Conservation (phyloP, 2,113 vertebrate species). For the Ahaetulla prasina region DNA sequence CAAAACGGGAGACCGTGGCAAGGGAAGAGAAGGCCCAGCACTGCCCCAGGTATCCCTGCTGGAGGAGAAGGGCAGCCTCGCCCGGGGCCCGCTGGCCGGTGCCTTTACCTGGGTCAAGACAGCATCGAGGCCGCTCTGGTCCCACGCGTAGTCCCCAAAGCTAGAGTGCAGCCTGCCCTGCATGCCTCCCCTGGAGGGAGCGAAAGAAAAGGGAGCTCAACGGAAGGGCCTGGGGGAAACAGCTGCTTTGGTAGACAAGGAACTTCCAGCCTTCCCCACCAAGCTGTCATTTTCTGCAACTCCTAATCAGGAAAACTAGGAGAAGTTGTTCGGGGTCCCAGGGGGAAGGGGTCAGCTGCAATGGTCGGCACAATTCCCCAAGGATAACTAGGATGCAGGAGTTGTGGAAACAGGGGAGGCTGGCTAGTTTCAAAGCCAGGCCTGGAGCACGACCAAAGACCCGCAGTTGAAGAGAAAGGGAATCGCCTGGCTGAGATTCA, state of each 20-base stretch:
- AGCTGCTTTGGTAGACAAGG: background rate
- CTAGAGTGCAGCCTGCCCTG: conserved; percentile 96
- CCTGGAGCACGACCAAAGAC: background rate
- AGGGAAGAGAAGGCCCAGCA: background rate
- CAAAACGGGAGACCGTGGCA: background rate
- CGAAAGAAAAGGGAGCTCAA: background rate
- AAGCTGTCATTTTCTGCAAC: background rate
- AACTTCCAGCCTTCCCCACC: background rate
- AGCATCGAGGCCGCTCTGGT: conserved; percentile 92
- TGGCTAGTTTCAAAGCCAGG: background rate
- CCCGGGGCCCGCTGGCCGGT: no score
- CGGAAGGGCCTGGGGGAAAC: no score
- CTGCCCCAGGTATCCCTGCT: background rate
- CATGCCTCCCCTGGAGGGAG: conserved; percentile 84
- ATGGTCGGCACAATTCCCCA: background rate
- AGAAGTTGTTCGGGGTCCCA: background rate
- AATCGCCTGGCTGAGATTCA: background rate
- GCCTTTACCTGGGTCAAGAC: conserved; percentile 92
- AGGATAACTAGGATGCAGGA: background rate
- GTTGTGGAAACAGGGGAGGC: background rate
- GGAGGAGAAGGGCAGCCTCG: no score
- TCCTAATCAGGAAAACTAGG: background rate
- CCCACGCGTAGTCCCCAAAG: conserved; percentile 96
- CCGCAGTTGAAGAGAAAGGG: background rate
- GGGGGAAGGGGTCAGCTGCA: background rate